Percentiles rank a stretch among this genome's conserved stretches.
Conservation (phyloP, 2,888 invertebrate species). For the Dryobota labecula region DNA sequence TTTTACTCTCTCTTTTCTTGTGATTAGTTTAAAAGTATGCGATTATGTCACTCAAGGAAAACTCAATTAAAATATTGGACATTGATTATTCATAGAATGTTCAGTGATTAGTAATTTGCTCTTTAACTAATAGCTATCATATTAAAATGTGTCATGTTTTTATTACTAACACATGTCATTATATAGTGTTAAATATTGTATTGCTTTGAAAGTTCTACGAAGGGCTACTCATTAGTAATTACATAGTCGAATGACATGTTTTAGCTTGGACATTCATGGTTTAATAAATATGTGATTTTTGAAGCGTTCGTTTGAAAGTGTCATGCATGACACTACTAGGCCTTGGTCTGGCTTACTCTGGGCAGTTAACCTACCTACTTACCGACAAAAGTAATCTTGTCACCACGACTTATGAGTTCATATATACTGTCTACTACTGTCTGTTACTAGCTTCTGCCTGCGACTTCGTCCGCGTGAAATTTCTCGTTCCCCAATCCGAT, state of each 20-base stretch:
- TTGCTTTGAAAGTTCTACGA: slow-evolving; percentile 50
- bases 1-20: background rate
- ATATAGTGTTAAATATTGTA: slow-evolving; percentile 16
- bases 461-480: too few species aligned
- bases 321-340: background rate
- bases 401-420: too few species aligned
- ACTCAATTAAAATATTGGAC: slow-evolving; percentile 2
- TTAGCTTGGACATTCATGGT: background rate
- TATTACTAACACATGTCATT: slow-evolving; percentile 60
- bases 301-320: background rate
- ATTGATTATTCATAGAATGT: slow-evolving; percentile 40
- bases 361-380: too few species aligned
- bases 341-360: background rate
- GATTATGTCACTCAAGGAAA: slow-evolving; percentile 54
- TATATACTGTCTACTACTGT: too few species aligned
- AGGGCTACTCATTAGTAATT: slow-evolving; percentile 47
- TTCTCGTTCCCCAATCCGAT: too few species aligned
- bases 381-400: background rate
- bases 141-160: slow-evolving; percentile 61
- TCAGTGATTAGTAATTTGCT: slow-evolving; percentile 45
- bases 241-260: background rate
- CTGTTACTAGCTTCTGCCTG: too few species aligned
- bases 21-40: background rate
- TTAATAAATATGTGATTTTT: slow-evolving; percentile 4
- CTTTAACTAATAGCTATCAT: slow-evolving; percentile 33